These are phyloP conservation scores for Bradypodion ventrale DNA, from an alignment of 2,797 vertebrate genomes.

Conservation along the genomic window DNA sequence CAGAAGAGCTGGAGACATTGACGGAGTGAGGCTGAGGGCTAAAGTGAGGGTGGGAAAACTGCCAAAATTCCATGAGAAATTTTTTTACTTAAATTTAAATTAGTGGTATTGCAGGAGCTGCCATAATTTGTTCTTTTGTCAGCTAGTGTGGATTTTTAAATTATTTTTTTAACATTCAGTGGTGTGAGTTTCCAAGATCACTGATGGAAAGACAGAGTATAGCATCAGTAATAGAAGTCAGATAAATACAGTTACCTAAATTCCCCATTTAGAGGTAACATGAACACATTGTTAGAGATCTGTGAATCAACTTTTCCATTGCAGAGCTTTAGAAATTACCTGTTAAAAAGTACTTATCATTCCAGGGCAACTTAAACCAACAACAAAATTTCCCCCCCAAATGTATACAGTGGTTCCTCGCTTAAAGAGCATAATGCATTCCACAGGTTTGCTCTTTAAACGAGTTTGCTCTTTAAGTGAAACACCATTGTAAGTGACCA, in stretches of 20 bases:
- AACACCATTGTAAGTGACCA: no score
- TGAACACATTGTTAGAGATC: background rate
- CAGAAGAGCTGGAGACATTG: background rate
- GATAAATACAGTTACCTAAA: no score
- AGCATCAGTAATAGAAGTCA: background rate
- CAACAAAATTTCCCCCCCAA: no score
- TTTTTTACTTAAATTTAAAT: background rate
- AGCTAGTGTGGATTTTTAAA: background rate
- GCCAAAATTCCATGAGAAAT: background rate
- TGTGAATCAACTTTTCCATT: background rate
- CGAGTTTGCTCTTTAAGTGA: no score
- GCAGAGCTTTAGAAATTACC: background rate
- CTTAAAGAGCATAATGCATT: no score
- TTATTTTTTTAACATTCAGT: background rate
- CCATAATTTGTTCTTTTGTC: background rate
- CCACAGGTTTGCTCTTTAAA: no score
- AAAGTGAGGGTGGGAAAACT: background rate
- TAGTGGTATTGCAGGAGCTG: background rate
- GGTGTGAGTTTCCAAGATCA: background rate
- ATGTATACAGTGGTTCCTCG: no score
- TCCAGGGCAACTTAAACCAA: no score
- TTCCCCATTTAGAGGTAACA: background rate
- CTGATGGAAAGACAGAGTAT: background rate
- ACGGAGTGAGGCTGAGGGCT: background rate
- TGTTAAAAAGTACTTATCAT: no score